A percentile compares a stretch with the other conserved stretches of the same genome.
Conservation (phyloP, 2,888 invertebrate species). For the Drosophila anomalata region DNA sequence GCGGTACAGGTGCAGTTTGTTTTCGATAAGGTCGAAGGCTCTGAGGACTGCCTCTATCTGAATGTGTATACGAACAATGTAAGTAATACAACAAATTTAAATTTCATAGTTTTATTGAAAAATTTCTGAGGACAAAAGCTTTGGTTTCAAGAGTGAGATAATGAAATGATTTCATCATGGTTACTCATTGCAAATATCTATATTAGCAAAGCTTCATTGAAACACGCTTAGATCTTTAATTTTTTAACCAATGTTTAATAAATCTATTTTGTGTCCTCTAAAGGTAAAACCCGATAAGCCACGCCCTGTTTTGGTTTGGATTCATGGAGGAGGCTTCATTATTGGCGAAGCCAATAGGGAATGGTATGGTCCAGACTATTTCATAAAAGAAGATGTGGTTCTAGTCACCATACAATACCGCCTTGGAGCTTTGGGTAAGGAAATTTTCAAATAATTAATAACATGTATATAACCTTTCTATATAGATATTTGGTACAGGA, state of each 20-base stretch:
- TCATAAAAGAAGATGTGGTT: slow-evolving; percentile 84
- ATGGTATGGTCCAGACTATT: slow-evolving; percentile 84
- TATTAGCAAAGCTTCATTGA: neutral
- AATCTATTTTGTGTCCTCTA: slow-evolving; percentile 10
- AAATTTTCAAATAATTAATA: neutral
- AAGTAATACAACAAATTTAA: slow-evolving; percentile 32
- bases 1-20: slow-evolving; percentile 81
- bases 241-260: too few relatives aligned
- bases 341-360: slow-evolving; percentile 83
- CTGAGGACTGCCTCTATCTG: slow-evolving; percentile 85
- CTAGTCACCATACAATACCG: slow-evolving; percentile 85
- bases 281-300: slow-evolving; percentile 75
- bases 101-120: neutral
- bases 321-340: slow-evolving; percentile 85
- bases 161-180: slow-evolving; percentile 1
- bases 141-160: neutral
- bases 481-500: too few relatives aligned
- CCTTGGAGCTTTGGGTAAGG: slow-evolving; percentile 83
- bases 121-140: neutral
- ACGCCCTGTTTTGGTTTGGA: slow-evolving; percentile 84
- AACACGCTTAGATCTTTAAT: neutral
- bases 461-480: too few relatives aligned
- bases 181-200: neutral
- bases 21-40: slow-evolving; percentile 82
- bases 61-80: slow-evolving; percentile 84